Conservation (phyloP, 2,888 invertebrate species). For the Sesia apiformis region DNA sequence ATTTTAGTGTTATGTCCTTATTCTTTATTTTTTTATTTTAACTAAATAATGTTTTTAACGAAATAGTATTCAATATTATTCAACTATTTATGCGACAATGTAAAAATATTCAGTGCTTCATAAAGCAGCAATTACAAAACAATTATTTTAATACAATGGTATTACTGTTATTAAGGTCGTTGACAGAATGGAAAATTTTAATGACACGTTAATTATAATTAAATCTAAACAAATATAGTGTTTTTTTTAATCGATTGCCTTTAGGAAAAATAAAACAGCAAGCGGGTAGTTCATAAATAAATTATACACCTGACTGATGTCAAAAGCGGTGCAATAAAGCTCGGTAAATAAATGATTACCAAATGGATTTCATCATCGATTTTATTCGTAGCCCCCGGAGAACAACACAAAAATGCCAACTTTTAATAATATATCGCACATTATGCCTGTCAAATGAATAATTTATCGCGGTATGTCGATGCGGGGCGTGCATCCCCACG, state of each 20-base stretch:
- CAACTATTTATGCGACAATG: too few relatives aligned
- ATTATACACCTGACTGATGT: background rate
- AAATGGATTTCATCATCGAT: constrained; percentile 32
- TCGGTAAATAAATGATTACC: constrained; percentile 23
- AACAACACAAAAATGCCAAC: constrained; percentile 65
- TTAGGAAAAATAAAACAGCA: background rate
- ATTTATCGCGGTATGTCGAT: constrained; percentile 69
- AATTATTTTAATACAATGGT: too few relatives aligned
- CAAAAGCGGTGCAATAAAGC: constrained; percentile 5
- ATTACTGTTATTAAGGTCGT: too few relatives aligned
- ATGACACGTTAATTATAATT: too few relatives aligned
- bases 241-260: background rate
- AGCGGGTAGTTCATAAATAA: background rate
- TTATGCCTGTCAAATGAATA: constrained; percentile 71
- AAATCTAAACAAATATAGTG: too few relatives aligned
- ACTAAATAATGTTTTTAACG: too few relatives aligned
- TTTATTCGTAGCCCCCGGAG: constrained; percentile 36
- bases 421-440: constrained; percentile 74
- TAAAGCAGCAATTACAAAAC: too few relatives aligned
- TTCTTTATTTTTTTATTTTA: too few relatives aligned
- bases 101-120: too few relatives aligned
- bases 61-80: too few relatives aligned
- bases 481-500: constrained; percentile 60
- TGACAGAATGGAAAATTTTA: too few relatives aligned
- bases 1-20: too few relatives aligned